phyloP scores from a whole-genome alignment of 2,888 invertebrate species.

The Bruchidius siliquastri region DNA sequence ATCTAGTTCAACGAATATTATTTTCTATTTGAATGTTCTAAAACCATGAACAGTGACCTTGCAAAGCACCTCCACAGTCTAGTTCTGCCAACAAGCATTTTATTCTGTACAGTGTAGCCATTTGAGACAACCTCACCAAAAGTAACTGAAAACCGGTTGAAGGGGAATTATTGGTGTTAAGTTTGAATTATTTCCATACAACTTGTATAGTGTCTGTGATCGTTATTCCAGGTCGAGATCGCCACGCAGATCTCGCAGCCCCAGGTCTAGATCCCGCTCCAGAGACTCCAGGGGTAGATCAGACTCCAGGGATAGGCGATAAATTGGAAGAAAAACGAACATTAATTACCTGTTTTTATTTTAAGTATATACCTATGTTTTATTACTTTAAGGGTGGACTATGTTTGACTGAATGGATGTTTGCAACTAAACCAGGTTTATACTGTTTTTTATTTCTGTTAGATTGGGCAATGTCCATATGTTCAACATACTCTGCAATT shows the following conservation, averaged over 20 bases:
- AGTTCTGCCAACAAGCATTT: too few species aligned
- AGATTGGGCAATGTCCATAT: neutral
- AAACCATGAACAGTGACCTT: too few species aligned
- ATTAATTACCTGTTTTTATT: neutral
- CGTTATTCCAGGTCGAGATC: slow-evolving; percentile 44
- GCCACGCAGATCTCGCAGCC: slow-evolving; percentile 44
- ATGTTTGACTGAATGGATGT: neutral
- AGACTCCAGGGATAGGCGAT: slow-evolving; percentile 55
- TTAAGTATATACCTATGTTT: neutral
- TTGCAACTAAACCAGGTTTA: neutral
- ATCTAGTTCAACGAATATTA: too few species aligned
- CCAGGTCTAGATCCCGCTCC: slow-evolving; percentile 50
- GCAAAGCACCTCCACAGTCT: too few species aligned
- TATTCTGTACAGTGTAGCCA: neutral
- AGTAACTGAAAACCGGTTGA: neutral
- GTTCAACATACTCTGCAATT: too few species aligned
- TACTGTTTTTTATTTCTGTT: neutral
- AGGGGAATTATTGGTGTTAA: neutral
- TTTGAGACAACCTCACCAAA: neutral
- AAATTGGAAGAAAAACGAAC: slow-evolving; percentile 15
- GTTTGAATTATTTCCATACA: neutral
- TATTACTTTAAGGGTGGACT: neutral
- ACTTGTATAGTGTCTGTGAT: neutral
- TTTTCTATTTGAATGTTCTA: too few species aligned
- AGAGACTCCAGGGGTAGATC: slow-evolving; percentile 26